These are phyloP conservation scores for Lanius ludovicianus DNA, from an alignment of 2,113 vertebrate genomes.

Conservation along the genomic window DNA sequence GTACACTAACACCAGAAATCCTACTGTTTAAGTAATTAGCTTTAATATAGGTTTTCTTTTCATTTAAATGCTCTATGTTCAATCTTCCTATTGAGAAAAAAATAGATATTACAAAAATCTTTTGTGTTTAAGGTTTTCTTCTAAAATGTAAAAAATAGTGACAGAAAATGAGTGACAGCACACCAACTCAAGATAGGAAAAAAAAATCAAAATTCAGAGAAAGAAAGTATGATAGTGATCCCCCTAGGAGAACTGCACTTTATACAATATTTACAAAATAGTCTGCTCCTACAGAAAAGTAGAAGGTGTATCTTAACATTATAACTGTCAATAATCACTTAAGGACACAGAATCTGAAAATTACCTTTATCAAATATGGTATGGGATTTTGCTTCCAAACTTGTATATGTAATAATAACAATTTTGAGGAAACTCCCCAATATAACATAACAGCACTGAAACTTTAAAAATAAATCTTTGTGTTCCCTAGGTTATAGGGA, in stretches of 20 bases:
- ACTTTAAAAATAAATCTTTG: background rate
- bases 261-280: background rate
- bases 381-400: background rate
- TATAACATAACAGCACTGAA: background rate
- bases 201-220: background rate
- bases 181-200: background rate
- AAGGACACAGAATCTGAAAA: background rate
- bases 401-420: background rate
- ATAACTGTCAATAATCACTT: background rate
- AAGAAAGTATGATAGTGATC: background rate
- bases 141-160: background rate
- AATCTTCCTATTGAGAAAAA: background rate
- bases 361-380: background rate
- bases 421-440: background rate
- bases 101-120: background rate
- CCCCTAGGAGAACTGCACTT: background rate
- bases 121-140: background rate
- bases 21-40: background rate
- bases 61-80: background rate
- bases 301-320: background rate
- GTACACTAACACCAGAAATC: background rate
- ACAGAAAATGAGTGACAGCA: background rate
- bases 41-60: background rate
- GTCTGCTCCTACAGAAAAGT: background rate
- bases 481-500: background rate